phyloP scores from a whole-genome alignment of 2,113 vertebrate genomes.

The Antigone vipio region DNA sequence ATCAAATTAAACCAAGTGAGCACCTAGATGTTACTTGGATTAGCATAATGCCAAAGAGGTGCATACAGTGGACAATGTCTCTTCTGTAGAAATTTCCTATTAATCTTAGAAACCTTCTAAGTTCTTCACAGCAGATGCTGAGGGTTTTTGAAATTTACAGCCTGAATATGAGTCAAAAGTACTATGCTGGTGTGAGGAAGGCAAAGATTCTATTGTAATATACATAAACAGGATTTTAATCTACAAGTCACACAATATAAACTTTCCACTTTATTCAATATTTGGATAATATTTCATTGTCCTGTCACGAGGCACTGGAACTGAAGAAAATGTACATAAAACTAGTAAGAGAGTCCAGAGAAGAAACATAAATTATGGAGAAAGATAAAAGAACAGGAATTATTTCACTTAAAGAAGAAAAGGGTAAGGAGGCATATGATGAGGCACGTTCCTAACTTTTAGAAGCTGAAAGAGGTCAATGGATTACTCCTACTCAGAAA shows the following conservation, averaged over 20 bases:
- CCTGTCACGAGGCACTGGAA: neutral
- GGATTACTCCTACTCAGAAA: neutral
- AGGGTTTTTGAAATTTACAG: neutral
- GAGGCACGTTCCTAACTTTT: neutral
- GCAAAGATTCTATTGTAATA: neutral
- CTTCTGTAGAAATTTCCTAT: neutral
- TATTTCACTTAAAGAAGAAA: neutral
- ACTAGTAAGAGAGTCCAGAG: neutral
- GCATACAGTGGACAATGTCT: neutral
- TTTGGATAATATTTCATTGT: neutral
- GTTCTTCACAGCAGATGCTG: neutral
- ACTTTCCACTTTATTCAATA: neutral
- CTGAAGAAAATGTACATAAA: neutral
- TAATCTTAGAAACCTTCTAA: neutral
- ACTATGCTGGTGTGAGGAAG: neutral
- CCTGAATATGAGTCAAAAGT: neutral
- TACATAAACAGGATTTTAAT: neutral
- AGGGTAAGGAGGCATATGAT: neutral
- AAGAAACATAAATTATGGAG: neutral
- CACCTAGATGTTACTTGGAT: neutral
- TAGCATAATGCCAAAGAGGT: neutral
- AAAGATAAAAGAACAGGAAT: neutral
- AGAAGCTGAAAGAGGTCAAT: neutral
- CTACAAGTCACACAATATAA: neutral
- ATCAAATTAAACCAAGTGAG: neutral